These are phyloP conservation scores for Entomyzon cyanotis DNA, from an alignment of 2,113 vertebrate genomes.

Conservation along the genomic window DNA sequence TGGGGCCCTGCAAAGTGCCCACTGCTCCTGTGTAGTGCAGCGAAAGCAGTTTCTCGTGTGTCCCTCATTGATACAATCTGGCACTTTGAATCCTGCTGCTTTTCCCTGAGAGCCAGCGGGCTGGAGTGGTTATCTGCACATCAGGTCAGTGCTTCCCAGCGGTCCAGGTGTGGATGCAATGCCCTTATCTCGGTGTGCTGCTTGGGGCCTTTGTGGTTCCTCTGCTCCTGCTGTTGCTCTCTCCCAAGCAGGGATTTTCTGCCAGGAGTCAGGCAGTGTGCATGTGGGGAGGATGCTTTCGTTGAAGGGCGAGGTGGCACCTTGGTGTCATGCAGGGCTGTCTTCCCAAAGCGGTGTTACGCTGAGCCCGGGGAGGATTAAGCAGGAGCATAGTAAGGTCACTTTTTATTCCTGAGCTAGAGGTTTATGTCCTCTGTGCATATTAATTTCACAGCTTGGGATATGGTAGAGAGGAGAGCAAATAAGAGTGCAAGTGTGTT, in stretches of 20 bases:
- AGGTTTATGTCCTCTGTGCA: slow-evolving; percentile 17
- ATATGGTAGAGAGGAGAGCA: background rate
- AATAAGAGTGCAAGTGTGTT: background rate
- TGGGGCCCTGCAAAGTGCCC: background rate
- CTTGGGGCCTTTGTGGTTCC: background rate
- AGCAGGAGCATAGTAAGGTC: background rate
- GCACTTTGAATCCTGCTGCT: background rate
- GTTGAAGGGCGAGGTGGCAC: background rate
- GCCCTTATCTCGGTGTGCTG: background rate
- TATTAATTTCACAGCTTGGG: slow-evolving; percentile 39
- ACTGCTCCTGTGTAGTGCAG: accelerated
- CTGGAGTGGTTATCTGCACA: background rate
- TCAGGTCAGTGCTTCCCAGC: background rate
- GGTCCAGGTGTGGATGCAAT: background rate
- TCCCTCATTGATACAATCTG: background rate
- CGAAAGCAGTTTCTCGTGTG: accelerated
- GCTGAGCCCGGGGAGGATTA: background rate
- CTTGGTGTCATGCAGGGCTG: background rate
- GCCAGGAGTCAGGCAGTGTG: accelerated
- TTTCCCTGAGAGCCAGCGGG: background rate
- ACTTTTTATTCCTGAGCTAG: background rate
- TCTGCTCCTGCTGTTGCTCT: background rate
- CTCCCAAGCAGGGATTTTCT: accelerated
- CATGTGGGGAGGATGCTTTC: background rate
- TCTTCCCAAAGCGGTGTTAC: accelerated